Evolutionary conservation across 2,888 invertebrate species (phyloP).

Genomic region (Germaria angustata): DNA sequence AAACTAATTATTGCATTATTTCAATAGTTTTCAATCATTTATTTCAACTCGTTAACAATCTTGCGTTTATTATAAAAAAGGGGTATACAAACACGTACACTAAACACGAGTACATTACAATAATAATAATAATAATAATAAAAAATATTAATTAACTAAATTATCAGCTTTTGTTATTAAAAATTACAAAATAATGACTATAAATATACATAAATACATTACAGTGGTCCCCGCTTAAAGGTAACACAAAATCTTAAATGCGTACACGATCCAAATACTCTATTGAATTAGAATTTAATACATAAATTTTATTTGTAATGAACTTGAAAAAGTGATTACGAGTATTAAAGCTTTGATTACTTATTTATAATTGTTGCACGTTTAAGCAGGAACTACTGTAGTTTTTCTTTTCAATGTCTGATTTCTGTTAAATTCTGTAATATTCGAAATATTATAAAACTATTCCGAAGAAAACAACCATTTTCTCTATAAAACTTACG

Average conservation of each 20-base stretch:
- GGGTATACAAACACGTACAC: neutral
- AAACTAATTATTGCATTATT: too few relatives aligned
- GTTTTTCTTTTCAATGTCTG: conserved; percentile 3
- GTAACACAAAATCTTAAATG: neutral
- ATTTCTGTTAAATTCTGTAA: neutral
- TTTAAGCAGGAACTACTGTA: neutral
- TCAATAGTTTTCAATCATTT: neutral
- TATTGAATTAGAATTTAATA: too few relatives aligned
- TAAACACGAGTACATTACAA: neutral
- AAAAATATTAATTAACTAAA: conserved; percentile 15
- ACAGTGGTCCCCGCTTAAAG: conserved; percentile 26
- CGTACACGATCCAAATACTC: too few relatives aligned
- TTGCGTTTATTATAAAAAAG: conserved; percentile 1
- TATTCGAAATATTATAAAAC: neutral
- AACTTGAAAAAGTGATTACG: too few relatives aligned
- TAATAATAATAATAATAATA: neutral
- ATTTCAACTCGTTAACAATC: conserved; percentile 33
- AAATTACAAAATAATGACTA: conserved; percentile 30
- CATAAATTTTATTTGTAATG: too few relatives aligned
- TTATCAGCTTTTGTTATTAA: conserved; percentile 4
- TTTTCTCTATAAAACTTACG: conserved; percentile 9
- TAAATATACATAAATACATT: conserved; percentile 35
- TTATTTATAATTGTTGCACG: too few relatives aligned
- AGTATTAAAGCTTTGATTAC: too few relatives aligned
- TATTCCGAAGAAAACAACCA: conserved; percentile 22